These are phyloP conservation scores for Cheilosia grossa DNA, from an alignment of 2,888 invertebrate species.

Conservation along the genomic window DNA sequence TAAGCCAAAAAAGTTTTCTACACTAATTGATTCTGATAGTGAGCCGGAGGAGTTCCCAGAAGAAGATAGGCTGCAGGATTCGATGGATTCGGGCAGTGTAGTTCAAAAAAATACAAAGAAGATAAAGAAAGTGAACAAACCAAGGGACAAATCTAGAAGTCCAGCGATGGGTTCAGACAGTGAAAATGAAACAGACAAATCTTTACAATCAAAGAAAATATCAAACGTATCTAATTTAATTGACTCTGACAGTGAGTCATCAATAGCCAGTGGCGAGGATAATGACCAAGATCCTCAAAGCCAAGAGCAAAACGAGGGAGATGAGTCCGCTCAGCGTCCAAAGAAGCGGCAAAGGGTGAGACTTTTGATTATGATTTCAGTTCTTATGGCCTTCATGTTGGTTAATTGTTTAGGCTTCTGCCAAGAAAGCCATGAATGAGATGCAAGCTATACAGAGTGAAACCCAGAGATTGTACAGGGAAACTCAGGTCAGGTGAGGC, in stretches of 20 bases:
- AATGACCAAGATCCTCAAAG: neutral
- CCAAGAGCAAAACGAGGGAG: neutral
- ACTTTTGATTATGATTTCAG: neutral
- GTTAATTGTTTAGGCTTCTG: slow-evolving; percentile 85
- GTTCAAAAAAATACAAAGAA: neutral
- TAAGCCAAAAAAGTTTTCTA: slow-evolving; percentile 53
- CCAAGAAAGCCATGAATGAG: slow-evolving; percentile 87
- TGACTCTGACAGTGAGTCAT: slow-evolving; percentile 73
- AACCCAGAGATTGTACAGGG: slow-evolving; percentile 91
- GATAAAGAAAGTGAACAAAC: slow-evolving; percentile 18
- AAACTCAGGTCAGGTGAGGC: slow-evolving; percentile 85
- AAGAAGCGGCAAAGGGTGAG: slow-evolving; percentile 73
- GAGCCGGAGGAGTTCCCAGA: slow-evolving; percentile 16
- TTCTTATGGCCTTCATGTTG: neutral
- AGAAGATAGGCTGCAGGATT: neutral
- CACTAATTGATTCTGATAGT: slow-evolving; percentile 72
- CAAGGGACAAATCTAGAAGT: slow-evolving; percentile 73
- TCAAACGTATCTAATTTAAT: slow-evolving; percentile 56
- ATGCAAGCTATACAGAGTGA: slow-evolving; percentile 92
- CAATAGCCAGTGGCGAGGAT: slow-evolving; percentile 9
- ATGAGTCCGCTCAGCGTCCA: slow-evolving; percentile 19
- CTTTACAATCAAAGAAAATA: neutral
- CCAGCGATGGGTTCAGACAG: slow-evolving; percentile 77
- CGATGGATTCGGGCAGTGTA: slow-evolving; percentile 73
- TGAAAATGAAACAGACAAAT: slow-evolving; percentile 72